A percentile compares a stretch with the other conserved stretches of the same genome.
Evolutionary conservation across 2,888 invertebrate genomes (phyloP).

Genomic region (Salpingus planirostris): DNA sequence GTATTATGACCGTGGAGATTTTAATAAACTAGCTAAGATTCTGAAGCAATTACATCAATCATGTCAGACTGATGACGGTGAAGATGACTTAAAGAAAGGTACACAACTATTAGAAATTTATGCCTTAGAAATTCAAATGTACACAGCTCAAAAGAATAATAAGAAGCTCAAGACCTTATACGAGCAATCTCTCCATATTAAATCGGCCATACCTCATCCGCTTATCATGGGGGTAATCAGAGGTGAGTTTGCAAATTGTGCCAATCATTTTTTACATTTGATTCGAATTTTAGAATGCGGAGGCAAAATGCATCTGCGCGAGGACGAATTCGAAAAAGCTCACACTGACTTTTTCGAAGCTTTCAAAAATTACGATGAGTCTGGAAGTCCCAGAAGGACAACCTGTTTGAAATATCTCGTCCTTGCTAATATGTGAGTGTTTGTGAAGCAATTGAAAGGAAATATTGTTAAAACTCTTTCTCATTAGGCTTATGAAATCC

Average conservation of each 20-base stretch:
- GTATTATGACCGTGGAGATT: conserved; percentile 94
- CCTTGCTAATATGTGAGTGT: conserved; percentile 97
- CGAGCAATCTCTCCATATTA: conserved; percentile 94
- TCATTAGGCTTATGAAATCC: conserved; percentile 87
- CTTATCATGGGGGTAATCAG: conserved; percentile 98
- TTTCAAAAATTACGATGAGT: conserved; percentile 99
- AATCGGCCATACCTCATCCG: conserved; percentile 99
- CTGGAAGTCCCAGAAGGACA: conserved; percentile 90
- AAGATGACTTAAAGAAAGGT: conserved; percentile 97
- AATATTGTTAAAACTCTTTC: not conserved
- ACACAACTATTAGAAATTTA: conserved; percentile 97
- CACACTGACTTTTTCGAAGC: conserved; percentile 99
- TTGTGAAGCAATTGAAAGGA: conserved; percentile 47
- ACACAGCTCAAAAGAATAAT: conserved; percentile 98
- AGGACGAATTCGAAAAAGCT: conserved; percentile 96
- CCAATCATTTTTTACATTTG: conserved; percentile 63
- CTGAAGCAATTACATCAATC: conserved; percentile 94
- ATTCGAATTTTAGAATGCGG: conserved; percentile 98
- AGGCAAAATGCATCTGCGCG: conserved; percentile 98
- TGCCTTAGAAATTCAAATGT: conserved; percentile 99
- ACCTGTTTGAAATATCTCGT: conserved; percentile 94
- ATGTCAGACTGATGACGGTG: conserved; percentile 96
- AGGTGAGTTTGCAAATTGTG: conserved; percentile 77
- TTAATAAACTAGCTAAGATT: conserved; percentile 89
- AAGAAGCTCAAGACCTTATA: conserved; percentile 96